Percentiles rank a stretch among this genome's conserved stretches.
Conservation (phyloP, 2,888 invertebrate genomes). For the Agriopis marginaria region DNA sequence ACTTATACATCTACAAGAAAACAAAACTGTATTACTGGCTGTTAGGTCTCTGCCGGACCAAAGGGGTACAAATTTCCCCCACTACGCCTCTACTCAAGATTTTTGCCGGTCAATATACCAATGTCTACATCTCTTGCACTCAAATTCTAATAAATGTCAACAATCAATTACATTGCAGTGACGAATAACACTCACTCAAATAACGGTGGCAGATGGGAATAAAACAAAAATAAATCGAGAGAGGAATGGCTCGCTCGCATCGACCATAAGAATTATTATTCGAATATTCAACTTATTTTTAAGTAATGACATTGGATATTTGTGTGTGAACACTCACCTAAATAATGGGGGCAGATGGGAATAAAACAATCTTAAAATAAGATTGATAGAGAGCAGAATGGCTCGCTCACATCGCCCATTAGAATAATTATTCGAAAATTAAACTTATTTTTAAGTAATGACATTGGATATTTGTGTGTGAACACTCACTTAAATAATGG, state of each 20-base stretch:
- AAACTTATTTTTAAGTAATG: neutral
- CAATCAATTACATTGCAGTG: neutral
- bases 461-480: no score
- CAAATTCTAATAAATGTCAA: neutral
- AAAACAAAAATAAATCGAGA: neutral
- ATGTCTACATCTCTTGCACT: slow-evolving; percentile 8
- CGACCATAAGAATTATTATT: neutral
- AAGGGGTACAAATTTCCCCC: no score
- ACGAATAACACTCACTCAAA: neutral
- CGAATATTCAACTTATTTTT: neutral
- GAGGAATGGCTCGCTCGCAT: no score
- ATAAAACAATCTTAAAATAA: neutral
- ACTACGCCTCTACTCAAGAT: no score
- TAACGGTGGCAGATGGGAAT: neutral
- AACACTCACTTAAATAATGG: neutral
- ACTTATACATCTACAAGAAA: neutral
- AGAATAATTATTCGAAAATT: neutral
- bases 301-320: no score
- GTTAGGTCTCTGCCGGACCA: no score
- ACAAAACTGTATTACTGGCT: neutral
- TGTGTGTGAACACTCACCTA: neutral
- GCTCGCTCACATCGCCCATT: no score
- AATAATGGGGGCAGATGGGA: neutral
- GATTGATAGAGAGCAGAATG: no score
- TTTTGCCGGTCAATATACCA: neutral